Base-by-base conservation (phyloP, 2,797 vertebrate genomes). In the Danio albolineatus region DNA sequence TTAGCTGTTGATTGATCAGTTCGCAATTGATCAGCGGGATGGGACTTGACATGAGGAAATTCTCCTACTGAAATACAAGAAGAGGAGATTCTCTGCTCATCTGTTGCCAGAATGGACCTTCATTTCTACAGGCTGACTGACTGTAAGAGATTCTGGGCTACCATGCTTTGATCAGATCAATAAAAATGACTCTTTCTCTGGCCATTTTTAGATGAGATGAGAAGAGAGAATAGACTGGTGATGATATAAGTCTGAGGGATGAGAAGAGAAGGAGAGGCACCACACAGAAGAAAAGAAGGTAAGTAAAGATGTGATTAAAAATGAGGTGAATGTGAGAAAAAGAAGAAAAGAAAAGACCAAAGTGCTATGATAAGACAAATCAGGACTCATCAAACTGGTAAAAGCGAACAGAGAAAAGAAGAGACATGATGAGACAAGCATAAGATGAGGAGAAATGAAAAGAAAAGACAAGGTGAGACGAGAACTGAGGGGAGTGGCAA, bases 1-100 rank as follows among this genome's bases (percentile, higher is more conserved):
- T 94, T 71, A 71, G 77, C 10, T 39, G 61, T 19, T 66, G 69
- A 79, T 12, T 73, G 39, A 73, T 57, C 51, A 43, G 44, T 46
- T 78, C 57, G 28, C 46, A 16, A 49, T 54, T 57, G 41, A 79
- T 79, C 49, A 48, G 43, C 7, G 16, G 13, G 70, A 70, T 70
- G 10, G 16, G 73, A 41, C 9, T 14, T 16, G 36, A 2, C 12
- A 17, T 16, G 17, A 7, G 9, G n/a, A 79, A 64, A 53, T 65
- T 62, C 60, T 79, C 16, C 21, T 48, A 57, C 7, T 39, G 41
- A 65, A 79, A 73, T 56, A 48, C 10, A 8, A 49, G 69, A 8
- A 38, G 62, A 5, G 49, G 28, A 46, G 17, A 19, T 19, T 41
- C 70, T 73, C 49, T 8, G 59, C 61, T 79, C 21, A 71, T 53